A percentile compares a stretch with the other conserved stretches of the same genome.
Conservation (phyloP, 2,797 vertebrate species). For the Calcarius lapponicus region DNA sequence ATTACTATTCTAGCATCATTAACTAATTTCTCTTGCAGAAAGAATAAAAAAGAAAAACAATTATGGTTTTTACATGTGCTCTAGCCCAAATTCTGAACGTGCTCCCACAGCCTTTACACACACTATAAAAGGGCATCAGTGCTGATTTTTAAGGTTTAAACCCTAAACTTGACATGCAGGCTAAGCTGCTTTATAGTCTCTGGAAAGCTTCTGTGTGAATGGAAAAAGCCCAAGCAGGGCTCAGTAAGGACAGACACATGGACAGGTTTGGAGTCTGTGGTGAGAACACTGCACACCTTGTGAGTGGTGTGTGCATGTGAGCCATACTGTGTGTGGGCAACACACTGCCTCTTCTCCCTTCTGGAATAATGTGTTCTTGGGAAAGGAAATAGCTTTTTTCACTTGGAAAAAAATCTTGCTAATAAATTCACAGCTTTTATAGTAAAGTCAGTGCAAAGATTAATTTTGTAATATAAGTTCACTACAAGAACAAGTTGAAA, state of each 20-base stretch:
- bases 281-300: conserved; percentile 15
- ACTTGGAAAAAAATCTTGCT: conserved; percentile 23
- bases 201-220: not conserved
- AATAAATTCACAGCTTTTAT: conserved; percentile 61
- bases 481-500: not conserved
- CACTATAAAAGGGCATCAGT: not conserved
- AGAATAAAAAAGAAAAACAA: not conserved
- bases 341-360: conserved; percentile 53
- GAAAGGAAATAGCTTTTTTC: conserved; percentile 42
- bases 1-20: not conserved
- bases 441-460: conserved; percentile 51
- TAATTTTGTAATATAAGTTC: not conserved
- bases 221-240: not conserved
- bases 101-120: not conserved
- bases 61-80: not conserved
- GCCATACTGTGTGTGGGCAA: conserved; percentile 63
- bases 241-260: not conserved
- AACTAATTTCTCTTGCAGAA: not conserved
- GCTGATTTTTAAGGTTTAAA: not conserved
- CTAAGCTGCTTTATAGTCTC: not conserved
- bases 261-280: not conserved
- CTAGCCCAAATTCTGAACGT: not conserved
- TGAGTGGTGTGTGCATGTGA: not conserved
- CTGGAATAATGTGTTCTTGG: conserved; percentile 41
- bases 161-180: not conserved